Base-by-base conservation (phyloP, 2,797 vertebrate genomes). In the Sorex maritimensis region DNA sequence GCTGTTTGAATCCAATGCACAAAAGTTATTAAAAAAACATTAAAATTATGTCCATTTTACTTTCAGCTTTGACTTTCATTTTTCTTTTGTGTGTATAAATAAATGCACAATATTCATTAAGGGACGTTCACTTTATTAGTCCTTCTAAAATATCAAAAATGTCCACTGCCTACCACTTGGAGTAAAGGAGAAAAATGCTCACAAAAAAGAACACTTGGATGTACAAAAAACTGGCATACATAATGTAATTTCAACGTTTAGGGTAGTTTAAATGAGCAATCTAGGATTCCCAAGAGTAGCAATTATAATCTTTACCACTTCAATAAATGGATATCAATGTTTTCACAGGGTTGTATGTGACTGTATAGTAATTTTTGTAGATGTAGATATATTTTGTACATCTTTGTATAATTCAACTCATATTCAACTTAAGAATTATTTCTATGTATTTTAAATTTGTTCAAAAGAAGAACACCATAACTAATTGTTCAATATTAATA, bases 1-100 rank as follows among this genome's bases (percentile, higher is more conserved):
- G 98, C 98, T 99, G 98, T 99, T 99, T 99, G 98, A 99, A 99
- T 98, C 98, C 98, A 99, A 99, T 99, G 99, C 99, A 99, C 98
- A 99, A 98, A 98, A 99, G 99, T 98, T 87, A 88, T 44, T 44
- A 97, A 98, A 94, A 93, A 91, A 98, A 92, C 96, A 98, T 98
- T 98, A 98, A 98, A 98, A 98, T 98, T 96, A 94, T 92, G 91
- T 98, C 97, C 95, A 92, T 98, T 98, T 98, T 97, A 97, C 96
- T 98, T 98, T 97, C 96, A 97, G 92, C 94, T 97, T 97, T 96
- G 96, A 90, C 46, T 61, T 93, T 95, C 55, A 86, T 96, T 96
- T 94, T 94, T 93, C 49, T 68, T 69, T 82, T 92, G 17, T 85
- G 81, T 81, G 72, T 79, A 30, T 94, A 90, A 88, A 65, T 78